Percentiles rank a stretch among this genome's conserved stretches.
Evolutionary conservation across 2,113 vertebrate genomes (phyloP).

Genomic region (Syngnathus typhle): DNA sequence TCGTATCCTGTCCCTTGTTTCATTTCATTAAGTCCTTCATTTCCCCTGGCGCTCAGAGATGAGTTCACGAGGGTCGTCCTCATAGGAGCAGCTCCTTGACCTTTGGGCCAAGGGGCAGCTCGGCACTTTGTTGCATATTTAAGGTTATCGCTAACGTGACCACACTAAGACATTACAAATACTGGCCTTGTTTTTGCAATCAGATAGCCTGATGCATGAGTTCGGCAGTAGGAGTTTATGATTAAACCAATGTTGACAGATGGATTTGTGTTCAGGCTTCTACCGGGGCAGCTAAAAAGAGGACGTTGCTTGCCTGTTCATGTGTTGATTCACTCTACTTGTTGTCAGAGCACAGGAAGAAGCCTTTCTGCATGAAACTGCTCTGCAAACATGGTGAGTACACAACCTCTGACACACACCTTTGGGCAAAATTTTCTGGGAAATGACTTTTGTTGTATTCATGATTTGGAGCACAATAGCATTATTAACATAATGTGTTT

Average conservation of each 20-base stretch:
- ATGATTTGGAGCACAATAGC: not conserved
- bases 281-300: constrained; percentile 52
- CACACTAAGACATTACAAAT: not conserved
- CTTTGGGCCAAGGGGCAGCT: constrained; percentile 41
- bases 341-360: constrained; percentile 31
- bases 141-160: constrained; percentile 5
- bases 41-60: constrained; percentile 43
- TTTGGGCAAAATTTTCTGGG: constrained; percentile 11
- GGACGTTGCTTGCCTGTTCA: constrained; percentile 32
- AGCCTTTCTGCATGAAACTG: constrained; percentile 20
- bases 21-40: constrained; percentile 54
- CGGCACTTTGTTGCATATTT: not conserved
- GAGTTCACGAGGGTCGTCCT: constrained; percentile 35
- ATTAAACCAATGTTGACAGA: constrained; percentile 37
- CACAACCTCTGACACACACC: constrained; percentile 19
- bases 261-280: constrained; percentile 63
- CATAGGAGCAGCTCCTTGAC: constrained; percentile 47
- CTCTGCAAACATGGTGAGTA: constrained; percentile 69
- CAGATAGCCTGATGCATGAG: constrained; percentile 8
- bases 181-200: not conserved
- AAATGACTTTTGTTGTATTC: not conserved
- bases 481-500: not conserved
- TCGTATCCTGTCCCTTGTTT: constrained; percentile 41
- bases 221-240: constrained; percentile 37
- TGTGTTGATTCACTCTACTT: constrained; percentile 49